Evolutionary conservation across 2,797 vertebrate species (phyloP), one percentile per base, ranked within the genome.

Genomic region (Sebastes melanostomus): DNA sequence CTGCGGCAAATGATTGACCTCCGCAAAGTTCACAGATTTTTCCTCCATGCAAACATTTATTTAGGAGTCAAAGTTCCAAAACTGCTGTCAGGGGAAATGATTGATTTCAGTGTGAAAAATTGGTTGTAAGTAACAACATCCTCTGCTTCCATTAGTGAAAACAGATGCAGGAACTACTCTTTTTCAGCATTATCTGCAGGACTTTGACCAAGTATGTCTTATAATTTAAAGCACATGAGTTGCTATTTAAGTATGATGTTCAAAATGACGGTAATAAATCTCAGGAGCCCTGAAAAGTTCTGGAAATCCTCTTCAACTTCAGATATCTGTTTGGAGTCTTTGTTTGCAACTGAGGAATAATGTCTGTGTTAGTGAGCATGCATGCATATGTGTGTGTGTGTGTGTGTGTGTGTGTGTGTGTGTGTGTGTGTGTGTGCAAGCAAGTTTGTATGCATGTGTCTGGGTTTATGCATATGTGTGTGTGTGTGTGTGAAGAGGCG

Each of bases 71-170:
- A 89, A 90, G 82, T 88, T 91, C 91, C 86, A 84, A 88, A 87
- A 89, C 75, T 73, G 80, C 88, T 92, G 91, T 93, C 91, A 88
- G 83, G 66, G 75, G 76, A 90, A 88, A 93, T 95, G 94, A 95
- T 94, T 94, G 96, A 96, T 97, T 94, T 96, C 81, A 85, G 94
- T 94, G 93, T 94, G 92, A 94, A 95, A 94, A 93, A 91, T 96
- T 96, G 93, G 93, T 96, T 94, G 94, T 95, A 96, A 96, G 96
- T 96, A 96, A 96, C 93, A 95, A 95, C 94, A 96, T 97, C 96
- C 96, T 95, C 94, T 93, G 91, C 92, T 88, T 86, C 80, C 78
- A 84, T 95, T 96, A 96, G 95, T 95, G 96, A 94, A 95, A 96
- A 93, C 94, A 96, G 96, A 97, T 96, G 95, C 93, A 96, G 94